A percentile compares a stretch with the other conserved stretches of the same genome.
phyloP scores from a whole-genome alignment of 2,888 invertebrate species.

The Cryptocheilus praepositus region DNA sequence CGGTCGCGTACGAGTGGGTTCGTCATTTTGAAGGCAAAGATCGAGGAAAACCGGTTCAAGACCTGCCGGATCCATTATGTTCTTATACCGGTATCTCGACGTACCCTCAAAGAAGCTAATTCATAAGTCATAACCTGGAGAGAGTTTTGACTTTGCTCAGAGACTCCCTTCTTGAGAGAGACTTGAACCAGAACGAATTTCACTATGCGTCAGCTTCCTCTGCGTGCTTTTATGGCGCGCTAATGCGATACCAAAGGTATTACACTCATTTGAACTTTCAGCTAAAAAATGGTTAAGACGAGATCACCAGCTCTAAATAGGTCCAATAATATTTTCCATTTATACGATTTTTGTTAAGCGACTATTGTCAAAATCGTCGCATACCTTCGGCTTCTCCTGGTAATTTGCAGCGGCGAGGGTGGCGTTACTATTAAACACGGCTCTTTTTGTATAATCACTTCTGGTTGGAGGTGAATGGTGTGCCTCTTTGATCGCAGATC shows the following conservation, averaged over 20 bases:
- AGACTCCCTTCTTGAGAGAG: slow-evolving; percentile 15
- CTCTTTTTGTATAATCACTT: slow-evolving; percentile 59
- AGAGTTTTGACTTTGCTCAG: slow-evolving; percentile 2
- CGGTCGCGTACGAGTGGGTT: slow-evolving; percentile 18
- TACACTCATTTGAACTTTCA: too few relatives aligned
- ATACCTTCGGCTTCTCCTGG: slow-evolving; percentile 35
- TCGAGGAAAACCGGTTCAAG: slow-evolving; percentile 56
- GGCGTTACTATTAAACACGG: slow-evolving; percentile 61
- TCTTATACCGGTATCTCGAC: slow-evolving; percentile 31
- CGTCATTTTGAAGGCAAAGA: slow-evolving; percentile 52
- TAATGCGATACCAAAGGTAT: too few relatives aligned
- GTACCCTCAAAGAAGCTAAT: slow-evolving; percentile 41
- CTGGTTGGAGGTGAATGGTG: slow-evolving; percentile 64
- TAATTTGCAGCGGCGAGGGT: slow-evolving; percentile 54
- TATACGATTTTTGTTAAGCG: too few relatives aligned
- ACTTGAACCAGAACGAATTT: background rate
- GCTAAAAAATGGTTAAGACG: too few relatives aligned
- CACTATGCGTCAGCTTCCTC: background rate
- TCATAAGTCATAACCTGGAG: slow-evolving; percentile 44
- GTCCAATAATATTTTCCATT: too few relatives aligned
- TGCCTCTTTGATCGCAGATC: slow-evolving; percentile 62
- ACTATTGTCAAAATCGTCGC: background rate
- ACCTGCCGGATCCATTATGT: slow-evolving; percentile 48
- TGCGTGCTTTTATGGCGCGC: too few relatives aligned
- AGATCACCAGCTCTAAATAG: too few relatives aligned